Percentiles rank a stretch among this genome's conserved stretches.
Conservation (phyloP, 2,888 invertebrate genomes). For the Phytoseiulus persimilis region DNA sequence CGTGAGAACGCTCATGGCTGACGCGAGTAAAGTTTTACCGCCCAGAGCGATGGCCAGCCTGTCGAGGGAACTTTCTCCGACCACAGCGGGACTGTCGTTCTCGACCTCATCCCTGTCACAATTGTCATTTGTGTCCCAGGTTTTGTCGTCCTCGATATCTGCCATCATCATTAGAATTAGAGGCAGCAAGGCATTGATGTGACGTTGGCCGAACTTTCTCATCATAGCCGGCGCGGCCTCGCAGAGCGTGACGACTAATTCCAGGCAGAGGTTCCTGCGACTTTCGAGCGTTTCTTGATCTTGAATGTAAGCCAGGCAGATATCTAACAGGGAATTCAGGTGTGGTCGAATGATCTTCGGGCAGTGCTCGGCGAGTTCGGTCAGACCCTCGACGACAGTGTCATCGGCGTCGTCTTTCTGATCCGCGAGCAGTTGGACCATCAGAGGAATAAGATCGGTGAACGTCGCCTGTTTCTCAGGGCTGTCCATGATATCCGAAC, state of each 20-base stretch:
- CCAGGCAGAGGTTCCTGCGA: conserved; percentile 81
- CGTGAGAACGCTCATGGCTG: conserved; percentile 75
- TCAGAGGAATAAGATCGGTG: conserved; percentile 26
- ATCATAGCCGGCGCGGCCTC: conserved; percentile 96
- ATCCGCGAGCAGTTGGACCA: conserved; percentile 25
- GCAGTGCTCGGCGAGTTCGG: conserved; percentile 83
- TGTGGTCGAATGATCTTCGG: conserved; percentile 56
- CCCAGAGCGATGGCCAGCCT: conserved; percentile 94
- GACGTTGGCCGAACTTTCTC: conserved; percentile 77
- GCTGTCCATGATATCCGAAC: neutral
- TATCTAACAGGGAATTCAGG: neutral
- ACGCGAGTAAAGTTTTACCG: conserved; percentile 79
- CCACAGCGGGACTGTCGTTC: conserved; percentile 84
- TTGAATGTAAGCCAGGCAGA: conserved; percentile 19
- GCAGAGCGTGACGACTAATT: conserved; percentile 71
- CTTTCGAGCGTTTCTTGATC: conserved; percentile 51
- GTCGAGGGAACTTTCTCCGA: conserved; percentile 92
- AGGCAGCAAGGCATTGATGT: conserved; percentile 65
- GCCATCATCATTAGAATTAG: conserved; percentile 87
- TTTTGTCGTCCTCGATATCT: conserved; percentile 80
- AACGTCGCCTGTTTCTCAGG: conserved; percentile 10
- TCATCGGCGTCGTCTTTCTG: conserved; percentile 79
- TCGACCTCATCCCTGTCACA: conserved; percentile 83
- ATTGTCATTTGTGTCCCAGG: conserved; percentile 64
- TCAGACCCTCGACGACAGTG: conserved; percentile 72